Evolutionary conservation across 2,113 vertebrate species (phyloP), one percentile per base, ranked within the genome.

Genomic region (Ciconia maguari): DNA sequence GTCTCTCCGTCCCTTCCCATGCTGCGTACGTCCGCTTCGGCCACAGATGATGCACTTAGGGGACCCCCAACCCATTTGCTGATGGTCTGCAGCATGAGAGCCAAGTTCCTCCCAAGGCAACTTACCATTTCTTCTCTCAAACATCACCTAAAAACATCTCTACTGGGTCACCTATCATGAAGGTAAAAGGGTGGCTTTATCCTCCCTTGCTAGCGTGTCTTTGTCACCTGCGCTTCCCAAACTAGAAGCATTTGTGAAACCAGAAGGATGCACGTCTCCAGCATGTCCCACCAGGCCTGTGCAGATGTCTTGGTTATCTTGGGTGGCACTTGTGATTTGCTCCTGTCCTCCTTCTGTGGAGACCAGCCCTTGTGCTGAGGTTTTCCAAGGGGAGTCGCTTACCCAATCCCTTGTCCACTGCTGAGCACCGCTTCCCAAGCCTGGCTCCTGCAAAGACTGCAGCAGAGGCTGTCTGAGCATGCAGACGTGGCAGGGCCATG

Each of bases 401-500:
- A 7, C 75, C 69, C 48, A 68, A 1, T 16, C 36, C 58, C 13
- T 62, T 32, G 29, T 25, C 20, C 29, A 5, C 15, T 6, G 3
- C 60, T 52, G 65, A 51, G 70, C 30, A 12, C 30, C 0, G 2
- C 17, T 57, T 34, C 51, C 32, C 36, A 34, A n/a, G 27, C 57
- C 62, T 5, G 29, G 57, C 24, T 79, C 26, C 62, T 38, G 38
- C 38, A 52, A 30, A 72, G 71, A 10, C 38, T 11, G 30, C 0
- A 2, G 48, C 44, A 74, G 74, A 58, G 27, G 27, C 13, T 75
- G n/a, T 13, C 55, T 75, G 62, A 49, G 48, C 48, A 9, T 1
- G 7, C 1, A 2, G 49, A 42, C 0, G 0, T 49, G 60, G 16
- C 3, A 4, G 41, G 13, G 13, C 26, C 57, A 42, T 22, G 49